phyloP scores from a whole-genome alignment of 2,888 invertebrate genomes.

The Pollenia amentaria region DNA sequence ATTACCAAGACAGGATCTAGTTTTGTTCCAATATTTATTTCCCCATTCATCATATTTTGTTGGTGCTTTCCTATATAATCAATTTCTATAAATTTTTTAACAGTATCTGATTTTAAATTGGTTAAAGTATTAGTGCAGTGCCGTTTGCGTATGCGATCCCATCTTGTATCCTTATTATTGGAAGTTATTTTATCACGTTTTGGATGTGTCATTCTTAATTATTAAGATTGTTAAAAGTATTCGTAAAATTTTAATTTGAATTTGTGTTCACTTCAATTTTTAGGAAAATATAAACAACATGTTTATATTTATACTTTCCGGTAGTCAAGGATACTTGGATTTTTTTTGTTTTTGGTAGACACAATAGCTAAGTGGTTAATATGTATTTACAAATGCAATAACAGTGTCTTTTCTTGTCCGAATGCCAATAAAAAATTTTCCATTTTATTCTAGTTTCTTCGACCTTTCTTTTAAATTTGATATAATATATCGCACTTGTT shows the following conservation, averaged over 20 bases:
- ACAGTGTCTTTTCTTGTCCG: no score
- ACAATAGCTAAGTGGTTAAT: no score
- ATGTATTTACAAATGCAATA: no score
- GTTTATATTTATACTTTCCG: slow-evolving; percentile 15
- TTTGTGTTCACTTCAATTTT: slow-evolving; percentile 8
- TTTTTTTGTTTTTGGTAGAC: not conserved
- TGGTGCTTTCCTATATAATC: slow-evolving; percentile 81
- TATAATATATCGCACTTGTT: no score
- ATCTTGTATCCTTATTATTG: slow-evolving; percentile 81
- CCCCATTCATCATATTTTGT: slow-evolving; percentile 80
- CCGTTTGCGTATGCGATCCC: slow-evolving; percentile 84
- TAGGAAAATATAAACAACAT: slow-evolving; percentile 31
- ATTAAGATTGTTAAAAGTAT: not conserved
- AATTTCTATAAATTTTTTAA: slow-evolving; percentile 82
- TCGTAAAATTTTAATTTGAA: slow-evolving; percentile 5
- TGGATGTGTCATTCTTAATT: slow-evolving; percentile 63
- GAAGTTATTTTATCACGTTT: slow-evolving; percentile 75
- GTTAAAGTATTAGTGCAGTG: slow-evolving; percentile 72
- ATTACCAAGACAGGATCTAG: slow-evolving; percentile 83
- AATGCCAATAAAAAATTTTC: no score
- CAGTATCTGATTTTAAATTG: slow-evolving; percentile 80
- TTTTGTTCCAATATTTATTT: slow-evolving; percentile 65
- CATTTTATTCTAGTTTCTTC: no score
- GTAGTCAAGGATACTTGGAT: slow-evolving; percentile 60
- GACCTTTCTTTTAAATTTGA: no score